Base-by-base conservation (phyloP, 2,113 vertebrate genomes). In the Grus americana region DNA sequence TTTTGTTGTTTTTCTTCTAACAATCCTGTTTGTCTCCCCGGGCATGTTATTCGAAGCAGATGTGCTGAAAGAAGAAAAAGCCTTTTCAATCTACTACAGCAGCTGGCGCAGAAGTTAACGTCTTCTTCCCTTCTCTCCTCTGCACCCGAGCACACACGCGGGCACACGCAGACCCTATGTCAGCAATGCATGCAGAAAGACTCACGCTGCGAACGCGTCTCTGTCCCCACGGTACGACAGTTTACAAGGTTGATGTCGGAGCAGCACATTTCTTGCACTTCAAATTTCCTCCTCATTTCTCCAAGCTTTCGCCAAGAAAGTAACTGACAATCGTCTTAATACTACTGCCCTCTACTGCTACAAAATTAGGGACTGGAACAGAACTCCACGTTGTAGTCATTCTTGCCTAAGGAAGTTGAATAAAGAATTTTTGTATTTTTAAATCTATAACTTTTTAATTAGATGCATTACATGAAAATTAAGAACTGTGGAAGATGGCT, bases 331-430 rank as follows among this genome's bases (percentile, higher is more conserved):
- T 97, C 76, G 44, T 83, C 95, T 97, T 91, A 50, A 42, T 91
- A 8, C 76, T 96, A 75, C 89, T 96, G 97, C 97, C 98, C 97
- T 97, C 97, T 97, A 42, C 97, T 93, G 98, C 92, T 92, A 11
- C 61, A 26, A 73, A 40, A 3, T 3, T 2, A 40, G 54, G 46
- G 67, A 70, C 0, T 5, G 58, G 36, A 54, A 27, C 16, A 29
- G 52, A 14, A 54, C 26, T 54, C 52, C 15, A 24, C 27, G 5
- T 27, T 29, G 52, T 27, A 54, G 52, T 27, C 27, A 54, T 10
- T 26, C 52, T 54, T 24, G 9, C 52, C 8, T 3, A 46, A 76
- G 38, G 36, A 49, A 19, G 20, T 8, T 3, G 11, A 90, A 36
- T 16, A 3, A 81, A 65, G 8, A 10, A 12, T 10, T 50, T 11